A percentile compares a stretch with the other conserved stretches of the same genome.
phyloP scores from a whole-genome alignment of 1,140 invertebrate genomes.

The Acyrthosiphon pisum region DNA sequence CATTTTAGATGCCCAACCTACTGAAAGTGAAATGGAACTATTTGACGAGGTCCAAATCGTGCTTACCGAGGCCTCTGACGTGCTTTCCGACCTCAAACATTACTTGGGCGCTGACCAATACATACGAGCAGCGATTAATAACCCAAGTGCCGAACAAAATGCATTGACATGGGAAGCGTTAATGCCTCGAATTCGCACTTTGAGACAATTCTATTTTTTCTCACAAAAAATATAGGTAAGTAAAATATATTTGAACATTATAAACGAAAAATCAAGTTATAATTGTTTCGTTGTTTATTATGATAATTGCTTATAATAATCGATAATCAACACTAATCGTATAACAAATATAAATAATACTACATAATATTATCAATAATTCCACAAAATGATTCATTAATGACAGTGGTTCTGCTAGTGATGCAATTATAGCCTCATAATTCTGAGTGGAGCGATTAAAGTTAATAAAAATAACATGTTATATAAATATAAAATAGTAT shows the following conservation, averaged over 20 bases:
- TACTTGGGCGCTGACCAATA: constrained; percentile 78
- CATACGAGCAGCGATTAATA: constrained; percentile 85
- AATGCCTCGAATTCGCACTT: constrained; percentile 81
- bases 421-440: too few species aligned
- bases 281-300: not conserved
- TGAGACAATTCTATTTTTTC: constrained; percentile 90
- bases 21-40: constrained; percentile 78
- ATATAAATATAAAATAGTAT: too few species aligned
- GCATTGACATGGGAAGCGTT: constrained; percentile 86
- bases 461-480: too few species aligned
- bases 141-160: constrained; percentile 81
- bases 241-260: not conserved
- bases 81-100: constrained; percentile 84
- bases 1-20: constrained; percentile 79
- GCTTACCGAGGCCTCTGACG: constrained; percentile 77
- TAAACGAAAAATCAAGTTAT: not conserved
- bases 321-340: not conserved
- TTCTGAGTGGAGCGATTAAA: too few species aligned
- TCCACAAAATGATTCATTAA: too few species aligned
- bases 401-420: too few species aligned
- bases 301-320: not conserved
- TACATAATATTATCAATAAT: too few species aligned
- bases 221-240: constrained; percentile 82
- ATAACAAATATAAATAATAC: not conserved
- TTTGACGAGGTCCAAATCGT: constrained; percentile 84